These are phyloP conservation scores for Agraylea sexmaculata DNA, from an alignment of 1,140 invertebrate species.

Conservation along the genomic window DNA sequence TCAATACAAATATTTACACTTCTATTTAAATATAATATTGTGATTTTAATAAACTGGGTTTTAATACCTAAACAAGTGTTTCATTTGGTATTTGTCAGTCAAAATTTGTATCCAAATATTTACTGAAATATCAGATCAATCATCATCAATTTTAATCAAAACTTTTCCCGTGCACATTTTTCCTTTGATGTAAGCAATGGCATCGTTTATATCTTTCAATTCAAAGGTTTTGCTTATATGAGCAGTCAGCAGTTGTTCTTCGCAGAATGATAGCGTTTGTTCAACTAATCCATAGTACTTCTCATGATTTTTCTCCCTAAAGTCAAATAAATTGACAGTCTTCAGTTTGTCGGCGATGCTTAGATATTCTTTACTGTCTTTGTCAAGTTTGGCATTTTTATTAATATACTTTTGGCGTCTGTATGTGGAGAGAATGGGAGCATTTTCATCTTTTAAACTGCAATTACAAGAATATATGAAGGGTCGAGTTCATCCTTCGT, in stretches of 20 bases:
- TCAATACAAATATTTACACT: conserved; percentile 17
- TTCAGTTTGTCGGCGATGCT: conserved; percentile 9
- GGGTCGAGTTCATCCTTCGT: too few relatives aligned
- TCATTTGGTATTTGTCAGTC: too few relatives aligned
- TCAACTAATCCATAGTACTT: conserved; percentile 28
- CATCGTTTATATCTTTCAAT: conserved; percentile 38
- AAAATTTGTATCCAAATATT: too few relatives aligned
- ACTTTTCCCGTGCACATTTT: conserved; percentile 42
- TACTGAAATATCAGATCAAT: conserved; percentile 15
- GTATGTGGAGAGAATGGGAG: conserved; percentile 17
- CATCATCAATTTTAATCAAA: conserved; percentile 27
- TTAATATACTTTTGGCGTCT: conserved; percentile 5
- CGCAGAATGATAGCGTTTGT: conserved; percentile 40
- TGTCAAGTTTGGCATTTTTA: background rate
- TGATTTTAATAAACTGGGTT: conserved; percentile 17
- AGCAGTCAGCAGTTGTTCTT: conserved; percentile 36
- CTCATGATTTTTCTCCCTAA: conserved; percentile 23
- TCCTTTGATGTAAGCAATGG: conserved; percentile 35
- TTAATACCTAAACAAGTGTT: too few relatives aligned
- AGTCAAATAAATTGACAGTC: conserved; percentile 19
- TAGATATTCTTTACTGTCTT: conserved; percentile 2
- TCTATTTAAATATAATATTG: conserved; percentile 12
- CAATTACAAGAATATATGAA: too few relatives aligned
- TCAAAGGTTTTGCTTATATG: conserved; percentile 36
- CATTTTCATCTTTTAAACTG: too few relatives aligned